Base-by-base conservation (phyloP, 1,140 invertebrate genomes). In the Anastatus disparis region DNA sequence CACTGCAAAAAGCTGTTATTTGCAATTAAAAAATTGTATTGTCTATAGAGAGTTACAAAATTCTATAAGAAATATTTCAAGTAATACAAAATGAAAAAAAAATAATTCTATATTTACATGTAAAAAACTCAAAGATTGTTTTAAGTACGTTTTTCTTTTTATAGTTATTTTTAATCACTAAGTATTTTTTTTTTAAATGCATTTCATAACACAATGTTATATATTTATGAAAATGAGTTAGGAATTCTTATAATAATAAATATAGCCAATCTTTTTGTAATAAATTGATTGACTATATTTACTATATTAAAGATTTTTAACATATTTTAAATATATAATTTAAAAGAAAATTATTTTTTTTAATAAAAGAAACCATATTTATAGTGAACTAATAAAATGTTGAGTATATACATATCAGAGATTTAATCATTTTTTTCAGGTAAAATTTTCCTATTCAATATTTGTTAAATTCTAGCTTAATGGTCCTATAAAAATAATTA, bases 401-500 rank as follows among this genome's bases (percentile, higher is more conserved):
- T 67, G 24, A 1, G 46, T 35, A 67, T 58, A 20, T 38, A 58
- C 27, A 68, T 27, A 58, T 48, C 46, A 48, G 46, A 48, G 24
- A 12, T 40, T 8, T 40, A 27, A 24, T 26, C 27, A 42, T 2
- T 27, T 8, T 3, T 20, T 62, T 48, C 2, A 52, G n/a, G 20
- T 26, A 27, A 64, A 52, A 24, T 10, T 52, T 55, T 64, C 27
- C 17, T 56, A 44, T 22, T 52, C 9, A 27, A 44, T 31, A 31
- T 2, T 38, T 26, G 12, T 56, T 53, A 44, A 12, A 31, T 17
- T 27, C n/a, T 44, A 69, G 2, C 6, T 53, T 85, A 97, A 88
- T 98, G 98, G 80, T 98, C 8, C 44, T 61, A 61, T 53, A 62
- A 69, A 69, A 61, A 61, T 69, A 50, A 69, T 62, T 17, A 38